Base-by-base conservation (phyloP, 1,140 invertebrate species). In the Bombus waltoni region DNA sequence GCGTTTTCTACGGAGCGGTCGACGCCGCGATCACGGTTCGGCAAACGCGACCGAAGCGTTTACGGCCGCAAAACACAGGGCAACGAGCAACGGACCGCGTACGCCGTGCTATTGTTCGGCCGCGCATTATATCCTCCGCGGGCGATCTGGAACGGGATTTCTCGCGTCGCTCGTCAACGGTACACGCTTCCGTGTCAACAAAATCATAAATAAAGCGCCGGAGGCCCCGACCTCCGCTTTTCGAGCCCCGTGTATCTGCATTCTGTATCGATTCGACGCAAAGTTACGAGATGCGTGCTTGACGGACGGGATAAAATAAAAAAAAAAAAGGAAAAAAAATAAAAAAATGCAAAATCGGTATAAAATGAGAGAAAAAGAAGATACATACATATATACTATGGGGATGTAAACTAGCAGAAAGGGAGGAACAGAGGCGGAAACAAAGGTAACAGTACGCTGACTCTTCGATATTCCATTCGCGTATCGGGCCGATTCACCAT, bases 221-320 rank as follows among this genome's bases (percentile, higher is more conserved):
- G 4, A 13, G 5, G 35, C 8, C n/a, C 11, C 25, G 15, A 42
- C 6, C 42, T 18, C 28, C 35, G 72, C 42, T 66, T 47, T 53
- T 66, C 32, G 18, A 44, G 40, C 42, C 42, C 3, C 78, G 66
- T 59, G 62, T 42, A 38, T n/a, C 80, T 87, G 75, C 47, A 76
- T 47, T n/a, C 59, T 73, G 68, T 85, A 89, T 89, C 88, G 88
- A 89, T 88, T 88, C 83, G 65, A 81, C 73, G 87, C 81, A 68
- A 73, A 88, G 83, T 89, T 88, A 82, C 73, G 59, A 85, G 75
- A 76, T n/a, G 35, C 73, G 44, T 66, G 66, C 32, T 85, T 87
- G 86, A 88, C 65, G 53, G 73, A 77, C 62, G 59, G 47, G 53
- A 47, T 72, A 53, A 86, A 78, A n/a, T 5, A 0, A 13, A 25